A percentile compares a stretch with the other conserved stretches of the same genome.
phyloP scores from a whole-genome alignment of 2,888 invertebrate genomes.

The Steinernema hermaphroditum region DNA sequence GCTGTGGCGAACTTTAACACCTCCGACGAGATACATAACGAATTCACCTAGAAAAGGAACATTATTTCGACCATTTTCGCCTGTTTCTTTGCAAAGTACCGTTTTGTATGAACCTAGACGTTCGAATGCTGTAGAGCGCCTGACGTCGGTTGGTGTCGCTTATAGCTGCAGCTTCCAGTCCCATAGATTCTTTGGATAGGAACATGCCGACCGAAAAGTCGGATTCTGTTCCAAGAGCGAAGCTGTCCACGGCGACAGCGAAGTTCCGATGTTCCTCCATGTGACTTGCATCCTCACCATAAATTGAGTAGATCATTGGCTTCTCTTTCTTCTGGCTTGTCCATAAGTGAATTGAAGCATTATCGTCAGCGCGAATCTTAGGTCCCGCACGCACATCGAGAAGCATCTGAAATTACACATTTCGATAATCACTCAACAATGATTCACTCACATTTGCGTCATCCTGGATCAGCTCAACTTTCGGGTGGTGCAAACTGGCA shows the following conservation, averaged over 20 bases:
- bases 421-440: background rate
- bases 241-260: background rate
- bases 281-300: background rate
- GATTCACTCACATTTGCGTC: background rate
- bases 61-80: too few relatives aligned
- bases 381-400: constrained; percentile 2
- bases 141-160: background rate
- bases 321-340: background rate
- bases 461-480: background rate
- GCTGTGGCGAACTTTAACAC: constrained; percentile 5
- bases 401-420: background rate
- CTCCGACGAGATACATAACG: constrained; percentile 9
- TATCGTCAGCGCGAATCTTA: background rate
- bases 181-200: background rate
- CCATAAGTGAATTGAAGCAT: background rate
- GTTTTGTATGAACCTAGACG: constrained; percentile 1
- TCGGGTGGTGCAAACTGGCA: background rate
- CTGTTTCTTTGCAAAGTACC: background rate
- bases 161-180: background rate
- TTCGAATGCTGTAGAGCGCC: constrained; percentile 11
- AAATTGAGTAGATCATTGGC: background rate
- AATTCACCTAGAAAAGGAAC: background rate
- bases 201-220: background rate
- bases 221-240: background rate
- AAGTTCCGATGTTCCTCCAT: background rate